These are phyloP conservation scores for Phycodurus eques DNA, from an alignment of 2,113 vertebrate genomes.

Conservation along the genomic window DNA sequence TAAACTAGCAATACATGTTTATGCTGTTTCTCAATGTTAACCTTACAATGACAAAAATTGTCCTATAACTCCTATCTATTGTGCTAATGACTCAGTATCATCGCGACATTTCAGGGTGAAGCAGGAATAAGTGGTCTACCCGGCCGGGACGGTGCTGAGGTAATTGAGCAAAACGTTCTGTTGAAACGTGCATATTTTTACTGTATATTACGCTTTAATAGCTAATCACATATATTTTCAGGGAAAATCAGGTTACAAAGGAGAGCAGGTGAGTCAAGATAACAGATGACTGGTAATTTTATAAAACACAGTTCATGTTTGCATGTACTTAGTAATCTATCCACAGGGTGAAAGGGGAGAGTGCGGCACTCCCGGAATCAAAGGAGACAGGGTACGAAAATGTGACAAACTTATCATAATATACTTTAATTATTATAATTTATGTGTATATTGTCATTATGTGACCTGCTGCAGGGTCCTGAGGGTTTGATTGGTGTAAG, in stretches of 20 bases:
- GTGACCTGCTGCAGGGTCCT: constrained; percentile 74
- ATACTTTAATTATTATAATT: not conserved
- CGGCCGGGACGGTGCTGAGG: constrained; percentile 82
- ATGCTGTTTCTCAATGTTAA: no score
- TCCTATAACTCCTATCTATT: not conserved
- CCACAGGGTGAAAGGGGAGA: constrained; percentile 86
- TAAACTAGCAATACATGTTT: no score
- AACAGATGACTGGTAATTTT: not conserved
- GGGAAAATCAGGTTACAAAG: constrained; percentile 87
- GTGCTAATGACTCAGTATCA: not conserved
- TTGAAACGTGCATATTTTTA: not conserved
- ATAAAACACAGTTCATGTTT: not conserved
- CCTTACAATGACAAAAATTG: not conserved
- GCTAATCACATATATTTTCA: constrained; percentile 15
- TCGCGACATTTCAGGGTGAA: constrained; percentile 76
- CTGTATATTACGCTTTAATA: not conserved
- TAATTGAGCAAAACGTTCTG: constrained; percentile 49
- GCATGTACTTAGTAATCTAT: constrained; percentile 13
- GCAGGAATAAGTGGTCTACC: constrained; percentile 81
- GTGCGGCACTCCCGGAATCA: constrained; percentile 87
- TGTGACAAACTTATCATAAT: not conserved
- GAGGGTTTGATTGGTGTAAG: constrained; percentile 79
- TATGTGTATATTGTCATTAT: not conserved
- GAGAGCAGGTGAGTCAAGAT: constrained; percentile 79
- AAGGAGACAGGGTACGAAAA: constrained; percentile 84